A percentile compares a stretch with the other conserved stretches of the same genome.
phyloP scores from a whole-genome alignment of 2,113 vertebrate species.

The Suncus etruscus region DNA sequence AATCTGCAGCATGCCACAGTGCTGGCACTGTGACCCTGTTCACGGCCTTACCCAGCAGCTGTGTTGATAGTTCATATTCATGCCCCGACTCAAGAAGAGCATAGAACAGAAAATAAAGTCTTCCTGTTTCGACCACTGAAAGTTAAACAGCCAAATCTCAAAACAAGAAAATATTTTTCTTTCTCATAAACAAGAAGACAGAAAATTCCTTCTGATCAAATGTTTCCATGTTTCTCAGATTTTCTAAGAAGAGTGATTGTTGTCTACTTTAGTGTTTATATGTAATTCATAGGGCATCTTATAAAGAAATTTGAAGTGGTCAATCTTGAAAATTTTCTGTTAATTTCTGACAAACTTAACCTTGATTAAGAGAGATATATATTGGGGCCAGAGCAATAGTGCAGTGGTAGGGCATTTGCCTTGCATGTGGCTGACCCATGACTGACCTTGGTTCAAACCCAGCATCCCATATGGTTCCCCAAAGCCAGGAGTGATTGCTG shows the following conservation, averaged over 20 bases:
- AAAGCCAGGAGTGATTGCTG: too few relatives aligned
- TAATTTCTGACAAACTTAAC: neutral
- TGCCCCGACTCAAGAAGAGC: neutral
- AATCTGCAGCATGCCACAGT: neutral
- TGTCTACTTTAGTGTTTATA: neutral
- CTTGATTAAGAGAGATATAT: neutral
- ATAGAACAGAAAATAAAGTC: neutral
- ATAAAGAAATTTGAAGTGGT: neutral
- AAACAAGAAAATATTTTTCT: conserved; percentile 15
- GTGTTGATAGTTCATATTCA: neutral
- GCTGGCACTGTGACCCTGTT: neutral
- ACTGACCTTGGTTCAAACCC: too few relatives aligned
- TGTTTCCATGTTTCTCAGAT: neutral
- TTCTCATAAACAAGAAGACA: conserved; percentile 7
- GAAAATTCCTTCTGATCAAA: neutral
- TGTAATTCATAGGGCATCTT: neutral
- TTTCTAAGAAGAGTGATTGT: conserved; percentile 32
- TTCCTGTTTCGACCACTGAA: neutral
- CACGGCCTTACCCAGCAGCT: neutral
- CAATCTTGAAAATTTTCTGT: neutral
- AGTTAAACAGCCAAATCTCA: neutral
- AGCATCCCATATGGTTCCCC: too few relatives aligned
- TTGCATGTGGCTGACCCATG: too few relatives aligned
- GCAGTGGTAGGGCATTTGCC: too few relatives aligned
- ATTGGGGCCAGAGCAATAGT: too few relatives aligned